These are phyloP conservation scores for Apodemus sylvaticus DNA, from an alignment of 2,113 vertebrate genomes.

Conservation along the genomic window DNA sequence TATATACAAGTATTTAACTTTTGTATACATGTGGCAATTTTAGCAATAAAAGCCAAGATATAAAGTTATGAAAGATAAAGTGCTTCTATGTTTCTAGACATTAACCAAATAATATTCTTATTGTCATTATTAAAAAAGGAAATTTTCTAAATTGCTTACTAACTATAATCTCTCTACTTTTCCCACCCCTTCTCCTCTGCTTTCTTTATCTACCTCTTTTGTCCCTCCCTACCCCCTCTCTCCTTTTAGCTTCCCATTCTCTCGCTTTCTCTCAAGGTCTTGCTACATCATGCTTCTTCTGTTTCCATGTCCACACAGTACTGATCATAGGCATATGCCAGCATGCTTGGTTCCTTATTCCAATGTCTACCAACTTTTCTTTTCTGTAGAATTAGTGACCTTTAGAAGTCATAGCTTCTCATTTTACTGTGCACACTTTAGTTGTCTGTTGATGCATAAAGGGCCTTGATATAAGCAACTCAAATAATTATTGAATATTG, in stretches of 20 bases:
- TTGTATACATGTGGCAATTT: background rate
- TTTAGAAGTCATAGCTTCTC: background rate
- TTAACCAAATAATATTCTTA: background rate
- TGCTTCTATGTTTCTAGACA: background rate
- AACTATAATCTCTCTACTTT: background rate
- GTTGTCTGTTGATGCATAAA: background rate
- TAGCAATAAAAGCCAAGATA: background rate
- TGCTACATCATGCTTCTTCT: background rate
- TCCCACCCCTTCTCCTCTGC: no score
- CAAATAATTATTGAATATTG: background rate
- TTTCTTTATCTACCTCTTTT: background rate
- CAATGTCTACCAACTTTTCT: background rate
- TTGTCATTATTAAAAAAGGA: background rate
- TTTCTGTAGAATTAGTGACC: background rate
- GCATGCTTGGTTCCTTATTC: background rate
- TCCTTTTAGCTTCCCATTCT: background rate
- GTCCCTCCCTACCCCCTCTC: no score
- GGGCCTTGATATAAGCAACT: background rate
- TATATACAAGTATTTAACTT: background rate
- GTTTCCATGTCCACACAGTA: no score
- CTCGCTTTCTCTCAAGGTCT: background rate
- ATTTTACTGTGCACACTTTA: background rate
- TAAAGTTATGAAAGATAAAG: background rate
- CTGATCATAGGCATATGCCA: background rate
- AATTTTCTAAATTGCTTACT: background rate